Percentiles rank a stretch among this genome's conserved stretches.
phyloP scores from a whole-genome alignment of 53 echinoderm and acorn worm genomes.

The Hippasteria phrygiana region DNA sequence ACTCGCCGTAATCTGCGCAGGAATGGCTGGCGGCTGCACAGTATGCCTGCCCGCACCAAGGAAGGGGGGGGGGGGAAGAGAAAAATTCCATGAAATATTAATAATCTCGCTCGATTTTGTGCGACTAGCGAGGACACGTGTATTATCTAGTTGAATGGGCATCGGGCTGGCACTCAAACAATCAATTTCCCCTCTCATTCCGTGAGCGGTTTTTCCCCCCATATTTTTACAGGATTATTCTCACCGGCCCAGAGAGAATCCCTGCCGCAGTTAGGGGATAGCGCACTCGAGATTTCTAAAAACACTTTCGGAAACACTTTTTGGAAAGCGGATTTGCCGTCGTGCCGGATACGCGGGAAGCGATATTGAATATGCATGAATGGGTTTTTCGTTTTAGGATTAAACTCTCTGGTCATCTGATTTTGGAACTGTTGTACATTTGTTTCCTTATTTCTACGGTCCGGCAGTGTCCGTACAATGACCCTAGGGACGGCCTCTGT shows the following conservation, averaged over 20 bases:
- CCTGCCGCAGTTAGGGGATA: neutral
- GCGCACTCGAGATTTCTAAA: neutral
- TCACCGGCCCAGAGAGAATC: neutral
- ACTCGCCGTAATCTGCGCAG: constrained; percentile 19
- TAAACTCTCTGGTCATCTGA: too few species aligned
- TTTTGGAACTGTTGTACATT: neutral
- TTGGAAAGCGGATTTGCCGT: neutral
- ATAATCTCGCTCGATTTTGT: constrained; percentile 25
- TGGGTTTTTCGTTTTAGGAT: neutral
- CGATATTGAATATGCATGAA: neutral
- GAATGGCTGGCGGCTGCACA: neutral
- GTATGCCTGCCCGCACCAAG: neutral
- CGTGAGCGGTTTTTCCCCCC: neutral
- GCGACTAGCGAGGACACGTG: neutral
- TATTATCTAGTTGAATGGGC: neutral
- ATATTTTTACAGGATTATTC: neutral
- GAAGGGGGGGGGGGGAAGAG: neutral
- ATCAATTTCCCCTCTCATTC: constrained; percentile 9
- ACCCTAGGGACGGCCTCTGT: too few species aligned
- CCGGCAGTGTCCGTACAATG: neutral
- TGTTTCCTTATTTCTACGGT: neutral
- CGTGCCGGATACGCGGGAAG: constrained; percentile 12
- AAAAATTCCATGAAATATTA: constrained; percentile 25
- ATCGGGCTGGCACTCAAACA: neutral
- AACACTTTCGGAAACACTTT: constrained; percentile 2